Conservation (phyloP, 2,888 invertebrate genomes). For the Molorchus minor region DNA sequence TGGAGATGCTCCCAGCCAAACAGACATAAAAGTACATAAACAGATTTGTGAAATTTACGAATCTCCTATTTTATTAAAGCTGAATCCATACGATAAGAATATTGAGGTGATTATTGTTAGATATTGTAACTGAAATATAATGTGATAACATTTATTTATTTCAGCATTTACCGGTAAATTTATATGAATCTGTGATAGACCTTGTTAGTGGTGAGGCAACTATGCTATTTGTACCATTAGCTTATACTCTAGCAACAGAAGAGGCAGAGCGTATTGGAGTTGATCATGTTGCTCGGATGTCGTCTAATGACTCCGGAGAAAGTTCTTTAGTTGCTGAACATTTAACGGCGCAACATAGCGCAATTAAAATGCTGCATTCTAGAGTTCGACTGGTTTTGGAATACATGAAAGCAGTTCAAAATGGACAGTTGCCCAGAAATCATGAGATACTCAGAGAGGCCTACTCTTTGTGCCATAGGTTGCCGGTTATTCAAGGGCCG, state of each 20-base stretch:
- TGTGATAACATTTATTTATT: constrained; percentile 71
- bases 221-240: constrained; percentile 91
- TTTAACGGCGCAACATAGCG: constrained; percentile 92
- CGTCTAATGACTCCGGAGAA: constrained; percentile 86
- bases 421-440: constrained; percentile 80
- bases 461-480: constrained; percentile 87
- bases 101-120: constrained; percentile 75
- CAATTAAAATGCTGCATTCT: constrained; percentile 96
- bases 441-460: constrained; percentile 93
- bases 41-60: constrained; percentile 97
- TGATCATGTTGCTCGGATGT: constrained; percentile 97
- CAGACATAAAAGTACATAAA: constrained; percentile 91
- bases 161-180: constrained; percentile 86
- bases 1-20: constrained; percentile 83
- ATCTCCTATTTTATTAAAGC: constrained; percentile 91
- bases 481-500: constrained; percentile 89
- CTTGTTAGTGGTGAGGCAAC: constrained; percentile 92
- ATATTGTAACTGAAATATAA: constrained; percentile 58
- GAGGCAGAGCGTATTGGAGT: constrained; percentile 99
- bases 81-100: constrained; percentile 87
- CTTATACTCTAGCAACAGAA: constrained; percentile 95
- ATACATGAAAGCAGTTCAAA: constrained; percentile 90
- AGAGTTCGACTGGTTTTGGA: constrained; percentile 90
- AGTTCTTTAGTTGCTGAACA: constrained; percentile 93
- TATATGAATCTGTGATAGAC: constrained; percentile 97